Evolutionary conservation across 2,888 invertebrate genomes (phyloP).

Genomic region (Adineta ricciae): DNA sequence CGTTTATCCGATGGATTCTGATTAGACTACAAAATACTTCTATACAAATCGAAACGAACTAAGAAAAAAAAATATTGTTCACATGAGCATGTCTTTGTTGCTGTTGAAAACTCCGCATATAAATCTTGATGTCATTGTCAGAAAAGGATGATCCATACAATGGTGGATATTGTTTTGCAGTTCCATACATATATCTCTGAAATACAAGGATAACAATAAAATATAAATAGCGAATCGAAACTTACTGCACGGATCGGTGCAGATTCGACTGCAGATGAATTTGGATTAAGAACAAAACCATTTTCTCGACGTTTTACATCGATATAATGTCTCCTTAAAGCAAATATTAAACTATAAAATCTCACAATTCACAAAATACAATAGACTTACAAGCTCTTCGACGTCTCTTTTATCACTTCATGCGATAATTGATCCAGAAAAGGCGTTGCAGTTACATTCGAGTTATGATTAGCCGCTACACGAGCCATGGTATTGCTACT

Average conservation of each 20-base stretch:
- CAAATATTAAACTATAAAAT: too few relatives aligned
- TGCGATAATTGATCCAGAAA: constrained; percentile 14
- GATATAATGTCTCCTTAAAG: background rate
- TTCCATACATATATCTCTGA: constrained; percentile 13
- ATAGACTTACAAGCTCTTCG: background rate
- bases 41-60: background rate
- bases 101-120: background rate
- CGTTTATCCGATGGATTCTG: background rate
- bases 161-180: constrained; percentile 5
- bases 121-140: background rate
- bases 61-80: background rate
- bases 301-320: constrained; percentile 16
- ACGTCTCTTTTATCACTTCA: constrained; percentile 11
- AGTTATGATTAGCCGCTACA: background rate
- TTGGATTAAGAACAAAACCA: background rate
- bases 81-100: background rate
- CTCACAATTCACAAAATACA: background rate
- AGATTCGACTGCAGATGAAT: background rate
- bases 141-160: background rate
- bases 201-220: background rate
- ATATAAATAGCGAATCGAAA: too few relatives aligned
- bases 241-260: background rate
- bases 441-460: background rate
- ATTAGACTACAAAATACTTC: background rate
- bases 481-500: background rate